Percentiles rank a stretch among this genome's conserved stretches.
Evolutionary conservation across 2,888 invertebrate genomes (phyloP).

Genomic region (Cosmia pyralina): DNA sequence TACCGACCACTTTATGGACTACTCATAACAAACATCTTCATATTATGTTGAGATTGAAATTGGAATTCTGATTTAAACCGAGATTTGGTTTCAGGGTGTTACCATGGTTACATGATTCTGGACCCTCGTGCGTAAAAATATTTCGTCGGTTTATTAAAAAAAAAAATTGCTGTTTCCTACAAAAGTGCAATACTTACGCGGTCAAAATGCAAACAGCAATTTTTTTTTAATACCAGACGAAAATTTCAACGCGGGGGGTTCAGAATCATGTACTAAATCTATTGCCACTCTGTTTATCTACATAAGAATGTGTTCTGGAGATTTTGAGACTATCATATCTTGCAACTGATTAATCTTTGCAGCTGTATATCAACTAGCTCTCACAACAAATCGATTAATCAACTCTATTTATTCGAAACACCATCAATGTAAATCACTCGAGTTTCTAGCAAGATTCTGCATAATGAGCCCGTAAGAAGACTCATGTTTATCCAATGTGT

Average conservation of each 20-base stretch:
- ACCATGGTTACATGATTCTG: too few species aligned
- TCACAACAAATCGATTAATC: neutral
- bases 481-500: conserved; percentile 58
- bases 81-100: neutral
- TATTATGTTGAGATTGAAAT: neutral
- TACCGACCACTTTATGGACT: neutral
- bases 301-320: too few species aligned
- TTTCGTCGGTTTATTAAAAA: too few species aligned
- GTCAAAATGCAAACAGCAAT: too few species aligned
- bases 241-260: too few species aligned
- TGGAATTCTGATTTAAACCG: neutral
- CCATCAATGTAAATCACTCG: conserved; percentile 33
- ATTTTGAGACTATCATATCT: too few species aligned
- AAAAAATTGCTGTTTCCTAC: too few species aligned
- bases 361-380: neutral
- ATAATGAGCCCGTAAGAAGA: conserved; percentile 46
- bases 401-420: conserved; percentile 24
- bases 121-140: too few species aligned
- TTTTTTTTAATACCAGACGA: too few species aligned
- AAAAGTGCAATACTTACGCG: too few species aligned
- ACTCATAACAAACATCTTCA: neutral
- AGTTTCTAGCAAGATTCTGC: conserved; percentile 44
- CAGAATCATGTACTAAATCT: too few species aligned
- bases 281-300: too few species aligned
- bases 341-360: neutral